These are phyloP conservation scores for Brevimyrus niger DNA, from an alignment of 2,113 vertebrate genomes.

Conservation along the genomic window DNA sequence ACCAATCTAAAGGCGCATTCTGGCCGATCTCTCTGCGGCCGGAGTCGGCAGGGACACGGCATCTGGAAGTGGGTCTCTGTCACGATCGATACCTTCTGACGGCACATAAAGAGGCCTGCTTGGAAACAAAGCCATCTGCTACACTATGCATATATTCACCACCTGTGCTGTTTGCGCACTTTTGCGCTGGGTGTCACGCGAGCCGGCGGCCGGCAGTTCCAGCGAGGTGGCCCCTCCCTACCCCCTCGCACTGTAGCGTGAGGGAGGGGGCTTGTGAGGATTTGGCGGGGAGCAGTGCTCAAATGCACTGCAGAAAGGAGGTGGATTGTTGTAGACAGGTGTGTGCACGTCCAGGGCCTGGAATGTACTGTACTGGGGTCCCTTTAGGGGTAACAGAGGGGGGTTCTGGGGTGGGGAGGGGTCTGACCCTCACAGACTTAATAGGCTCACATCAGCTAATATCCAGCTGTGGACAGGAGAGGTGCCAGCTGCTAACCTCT, in stretches of 20 bases:
- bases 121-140: background rate
- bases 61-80: background rate
- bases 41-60: background rate
- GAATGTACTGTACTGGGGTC: background rate
- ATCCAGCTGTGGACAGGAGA: background rate
- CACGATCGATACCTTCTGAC: background rate
- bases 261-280: background rate
- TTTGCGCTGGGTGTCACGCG: background rate
- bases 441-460: background rate
- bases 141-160: background rate
- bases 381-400: background rate
- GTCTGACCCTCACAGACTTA: background rate
- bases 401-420: background rate
- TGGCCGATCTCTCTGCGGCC: background rate
- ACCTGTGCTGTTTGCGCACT: background rate
- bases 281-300: background rate
- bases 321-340: background rate
- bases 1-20: background rate
- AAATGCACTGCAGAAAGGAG: background rate
- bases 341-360: background rate
- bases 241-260: background rate
- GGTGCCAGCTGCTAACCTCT: background rate
- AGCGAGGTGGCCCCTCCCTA: background rate
- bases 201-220: background rate
- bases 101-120: background rate